A percentile compares a stretch with the other conserved stretches of the same genome.
Conservation (phyloP, 92 coral and sea anemone genomes). For the Palythoa grandiflora region DNA sequence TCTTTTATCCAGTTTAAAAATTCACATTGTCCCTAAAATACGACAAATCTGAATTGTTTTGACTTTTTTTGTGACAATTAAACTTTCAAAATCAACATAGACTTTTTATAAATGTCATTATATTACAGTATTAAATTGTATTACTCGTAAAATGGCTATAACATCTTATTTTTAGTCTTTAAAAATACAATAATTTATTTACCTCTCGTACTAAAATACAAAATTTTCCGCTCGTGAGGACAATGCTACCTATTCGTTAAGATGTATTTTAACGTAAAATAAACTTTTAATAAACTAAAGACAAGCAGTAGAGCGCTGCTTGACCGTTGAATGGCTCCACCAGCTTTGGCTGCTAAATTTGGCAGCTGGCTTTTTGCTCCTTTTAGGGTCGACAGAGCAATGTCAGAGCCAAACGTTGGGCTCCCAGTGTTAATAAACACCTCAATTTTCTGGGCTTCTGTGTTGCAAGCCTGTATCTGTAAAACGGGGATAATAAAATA, state of each 20-base stretch:
- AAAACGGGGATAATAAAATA: not conserved
- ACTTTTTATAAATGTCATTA: conserved; percentile 42
- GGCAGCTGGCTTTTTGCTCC: conserved; percentile 83
- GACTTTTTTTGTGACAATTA: conserved; percentile 19
- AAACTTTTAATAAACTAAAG: conserved; percentile 43
- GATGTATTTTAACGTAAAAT: conserved; percentile 52
- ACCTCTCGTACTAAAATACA: conserved; percentile 49
- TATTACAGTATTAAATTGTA: conserved; percentile 41
- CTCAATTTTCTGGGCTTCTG: conserved; percentile 94
- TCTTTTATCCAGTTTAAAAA: not conserved
- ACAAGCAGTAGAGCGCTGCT: conserved; percentile 31
- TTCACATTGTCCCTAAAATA: conserved; percentile 29
- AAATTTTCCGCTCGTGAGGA: not conserved
- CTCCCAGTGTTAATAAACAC: conserved; percentile 89
- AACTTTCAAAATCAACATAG: conserved; percentile 33
- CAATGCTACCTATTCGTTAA: conserved; percentile 51
- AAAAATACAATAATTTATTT: conserved; percentile 52
- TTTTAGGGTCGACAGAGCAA: conserved; percentile 84
- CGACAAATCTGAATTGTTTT: conserved; percentile 32
- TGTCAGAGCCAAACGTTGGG: conserved; percentile 91
- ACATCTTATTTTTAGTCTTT: conserved; percentile 45
- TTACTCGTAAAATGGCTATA: conserved; percentile 24
- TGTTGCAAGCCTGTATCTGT: conserved; percentile 90
- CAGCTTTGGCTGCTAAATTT: conserved; percentile 34
- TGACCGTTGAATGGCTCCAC: conserved; percentile 34